These are phyloP conservation scores for Melanocharis versteri DNA, from an alignment of 2,113 vertebrate genomes.

Conservation along the genomic window DNA sequence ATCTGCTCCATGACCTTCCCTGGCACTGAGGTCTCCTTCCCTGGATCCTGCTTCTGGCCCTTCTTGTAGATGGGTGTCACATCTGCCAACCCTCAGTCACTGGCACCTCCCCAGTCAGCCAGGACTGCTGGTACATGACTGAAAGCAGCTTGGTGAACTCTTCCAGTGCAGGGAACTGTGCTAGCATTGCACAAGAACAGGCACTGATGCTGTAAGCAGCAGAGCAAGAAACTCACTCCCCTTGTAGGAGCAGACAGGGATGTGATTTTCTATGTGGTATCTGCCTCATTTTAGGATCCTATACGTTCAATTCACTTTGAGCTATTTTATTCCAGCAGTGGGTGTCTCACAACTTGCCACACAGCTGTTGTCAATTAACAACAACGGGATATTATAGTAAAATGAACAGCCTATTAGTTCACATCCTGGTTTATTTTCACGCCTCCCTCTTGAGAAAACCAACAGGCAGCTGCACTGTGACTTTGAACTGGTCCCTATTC, in stretches of 20 bases:
- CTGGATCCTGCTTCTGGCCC: not conserved
- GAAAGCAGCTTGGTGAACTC: not conserved
- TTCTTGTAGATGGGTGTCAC: not conserved
- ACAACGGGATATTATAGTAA: not conserved
- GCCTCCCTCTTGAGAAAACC: not conserved
- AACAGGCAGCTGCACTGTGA: slow-evolving; percentile 46
- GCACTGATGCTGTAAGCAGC: not conserved
- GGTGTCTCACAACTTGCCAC: not conserved
- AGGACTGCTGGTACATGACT: not conserved
- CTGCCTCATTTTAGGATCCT: not conserved
- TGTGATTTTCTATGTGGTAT: fast-evolving
- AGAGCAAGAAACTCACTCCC: not conserved
- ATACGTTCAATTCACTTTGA: not conserved
- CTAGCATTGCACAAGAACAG: not conserved
- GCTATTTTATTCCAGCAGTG: not conserved
- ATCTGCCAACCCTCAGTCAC: not conserved
- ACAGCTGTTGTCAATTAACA: slow-evolving; percentile 34
- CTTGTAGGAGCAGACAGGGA: not conserved
- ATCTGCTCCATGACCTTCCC: not conserved
- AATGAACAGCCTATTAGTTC: not conserved
- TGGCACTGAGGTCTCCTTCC: not conserved
- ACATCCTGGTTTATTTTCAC: slow-evolving; percentile 1
- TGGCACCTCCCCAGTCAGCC: not conserved
- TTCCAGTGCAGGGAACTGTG: not conserved
- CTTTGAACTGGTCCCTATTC: slow-evolving; percentile 28